phyloP scores from a whole-genome alignment of 1,140 invertebrate species.

The Saccostrea cuccullata region DNA sequence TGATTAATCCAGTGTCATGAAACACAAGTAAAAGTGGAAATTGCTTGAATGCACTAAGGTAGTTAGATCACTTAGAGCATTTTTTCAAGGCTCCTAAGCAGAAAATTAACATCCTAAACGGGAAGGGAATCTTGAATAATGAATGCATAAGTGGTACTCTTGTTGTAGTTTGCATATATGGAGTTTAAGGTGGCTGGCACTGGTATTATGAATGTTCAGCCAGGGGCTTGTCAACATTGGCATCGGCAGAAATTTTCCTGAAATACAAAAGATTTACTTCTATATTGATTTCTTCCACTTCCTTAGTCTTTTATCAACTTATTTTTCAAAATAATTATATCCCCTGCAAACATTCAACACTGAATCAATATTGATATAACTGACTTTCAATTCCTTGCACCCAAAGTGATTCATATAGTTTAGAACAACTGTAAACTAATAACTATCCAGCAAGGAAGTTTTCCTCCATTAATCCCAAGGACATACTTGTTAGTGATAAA shows the following conservation, averaged over 20 bases:
- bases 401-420: neutral
- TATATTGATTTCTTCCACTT: constrained; percentile 4
- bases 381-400: neutral
- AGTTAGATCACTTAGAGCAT: neutral
- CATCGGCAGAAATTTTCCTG: constrained; percentile 69
- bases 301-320: neutral
- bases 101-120: neutral
- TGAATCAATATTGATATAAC: neutral
- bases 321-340: neutral
- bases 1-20: neutral
- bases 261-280: constrained; percentile 18
- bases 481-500: constrained; percentile 4
- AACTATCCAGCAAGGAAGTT: neutral
- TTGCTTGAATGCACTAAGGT: constrained; percentile 1
- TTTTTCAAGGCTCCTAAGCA: neutral
- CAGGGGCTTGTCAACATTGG: constrained; percentile 59
- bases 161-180: constrained; percentile 37
- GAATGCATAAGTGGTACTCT: constrained; percentile 28
- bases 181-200: constrained; percentile 1
- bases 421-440: neutral
- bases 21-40: neutral
- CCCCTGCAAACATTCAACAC: neutral
- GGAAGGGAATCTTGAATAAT: constrained; percentile 13
- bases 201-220: constrained; percentile 61
- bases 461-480: neutral